Conservation (phyloP, 1,140 invertebrate species). For the Pygmarrhopalites habei region DNA sequence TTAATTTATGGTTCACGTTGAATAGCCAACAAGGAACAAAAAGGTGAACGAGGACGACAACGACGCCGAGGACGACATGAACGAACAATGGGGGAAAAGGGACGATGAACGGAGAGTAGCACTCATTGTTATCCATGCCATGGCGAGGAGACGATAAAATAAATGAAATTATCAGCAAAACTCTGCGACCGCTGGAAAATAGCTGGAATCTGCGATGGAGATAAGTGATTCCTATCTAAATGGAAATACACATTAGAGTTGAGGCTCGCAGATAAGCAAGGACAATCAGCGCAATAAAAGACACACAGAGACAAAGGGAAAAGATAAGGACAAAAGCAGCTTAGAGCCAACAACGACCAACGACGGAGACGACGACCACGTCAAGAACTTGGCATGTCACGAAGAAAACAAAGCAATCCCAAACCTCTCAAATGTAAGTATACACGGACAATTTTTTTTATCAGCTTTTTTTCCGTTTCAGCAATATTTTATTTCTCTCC, state of each 20-base stretch:
- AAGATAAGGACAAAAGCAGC: not conserved
- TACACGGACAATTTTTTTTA: not conserved
- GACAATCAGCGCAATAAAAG: not conserved
- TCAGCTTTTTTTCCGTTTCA: conserved; percentile 1
- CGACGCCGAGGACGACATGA: too few relatives aligned
- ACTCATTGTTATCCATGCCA: too few relatives aligned
- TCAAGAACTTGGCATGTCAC: conserved; percentile 49
- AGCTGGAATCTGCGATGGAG: not conserved
- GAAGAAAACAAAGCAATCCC: conserved; percentile 59
- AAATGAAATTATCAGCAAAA: conserved; percentile 3
- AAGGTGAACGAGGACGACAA: too few relatives aligned
- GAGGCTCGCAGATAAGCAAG: not conserved
- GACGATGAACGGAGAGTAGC: too few relatives aligned
- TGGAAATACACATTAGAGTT: conserved; percentile 7
- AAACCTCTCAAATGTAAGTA: conserved; percentile 59
- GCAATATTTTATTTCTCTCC: not conserved
- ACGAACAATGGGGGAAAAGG: too few relatives aligned
- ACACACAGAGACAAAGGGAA: not conserved
- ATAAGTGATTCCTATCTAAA: conserved; percentile 11
- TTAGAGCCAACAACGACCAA: not conserved
- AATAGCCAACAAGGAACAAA: too few relatives aligned
- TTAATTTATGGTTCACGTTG: too few relatives aligned
- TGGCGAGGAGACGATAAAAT: not conserved
- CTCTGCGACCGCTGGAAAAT: not conserved
- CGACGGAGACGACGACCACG: not conserved